phyloP scores from a whole-genome alignment of 1,140 invertebrate species.

The Orussus abietinus region DNA sequence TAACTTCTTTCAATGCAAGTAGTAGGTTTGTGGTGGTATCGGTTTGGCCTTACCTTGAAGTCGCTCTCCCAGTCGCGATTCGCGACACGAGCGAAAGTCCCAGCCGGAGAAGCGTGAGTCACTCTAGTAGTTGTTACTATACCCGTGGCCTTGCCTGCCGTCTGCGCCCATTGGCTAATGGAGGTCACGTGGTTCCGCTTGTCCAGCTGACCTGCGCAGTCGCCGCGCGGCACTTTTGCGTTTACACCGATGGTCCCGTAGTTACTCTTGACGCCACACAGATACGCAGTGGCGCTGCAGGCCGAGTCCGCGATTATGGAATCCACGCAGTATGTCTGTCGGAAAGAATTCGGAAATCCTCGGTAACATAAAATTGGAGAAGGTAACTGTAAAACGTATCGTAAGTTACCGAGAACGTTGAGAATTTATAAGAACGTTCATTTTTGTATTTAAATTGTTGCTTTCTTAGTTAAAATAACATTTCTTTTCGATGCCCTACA shows the following conservation, averaged over 20 bases:
- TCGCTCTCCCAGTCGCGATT: constrained; percentile 53
- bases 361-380: too few relatives aligned
- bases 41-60: too few relatives aligned
- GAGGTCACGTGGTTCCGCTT: constrained; percentile 61
- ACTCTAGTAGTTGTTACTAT: constrained; percentile 58
- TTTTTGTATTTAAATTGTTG: too few relatives aligned
- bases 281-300: constrained; percentile 76
- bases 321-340: constrained; percentile 82
- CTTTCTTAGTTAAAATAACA: too few relatives aligned
- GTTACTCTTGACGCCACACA: constrained; percentile 82
- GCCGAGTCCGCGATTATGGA: constrained; percentile 79
- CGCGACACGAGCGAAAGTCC: constrained; percentile 55
- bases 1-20: too few relatives aligned
- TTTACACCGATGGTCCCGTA: constrained; percentile 74
- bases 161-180: constrained; percentile 69
- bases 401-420: too few relatives aligned
- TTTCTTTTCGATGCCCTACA: too few relatives aligned
- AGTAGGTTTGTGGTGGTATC: too few relatives aligned
- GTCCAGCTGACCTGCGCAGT: constrained; percentile 59
- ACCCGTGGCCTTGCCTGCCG: constrained; percentile 70
- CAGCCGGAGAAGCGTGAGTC: constrained; percentile 62
- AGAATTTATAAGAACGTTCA: too few relatives aligned
- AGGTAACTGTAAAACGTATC: too few relatives aligned
- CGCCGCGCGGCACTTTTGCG: constrained; percentile 58
- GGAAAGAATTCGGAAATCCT: too few relatives aligned